Base-by-base conservation (phyloP, 2,797 vertebrate species). In the Bryconaethiops microstoma region DNA sequence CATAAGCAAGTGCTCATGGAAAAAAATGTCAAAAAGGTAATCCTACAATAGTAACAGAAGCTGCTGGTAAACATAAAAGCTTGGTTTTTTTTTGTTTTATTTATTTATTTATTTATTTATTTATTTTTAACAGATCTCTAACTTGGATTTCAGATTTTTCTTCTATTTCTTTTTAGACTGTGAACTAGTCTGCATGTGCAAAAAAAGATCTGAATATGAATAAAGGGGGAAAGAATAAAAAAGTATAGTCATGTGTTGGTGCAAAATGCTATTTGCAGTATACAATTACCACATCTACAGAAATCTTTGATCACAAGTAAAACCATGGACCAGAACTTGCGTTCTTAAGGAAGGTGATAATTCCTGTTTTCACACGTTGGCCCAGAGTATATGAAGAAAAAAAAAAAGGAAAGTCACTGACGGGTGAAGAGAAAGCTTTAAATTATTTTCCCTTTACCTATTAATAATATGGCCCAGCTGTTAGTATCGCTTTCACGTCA, bases 371-470 rank as follows among this genome's bases (percentile, higher is more conserved):
- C 73, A 45, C 39, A 54, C 65, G 69, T 57, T 9, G 29, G 57
- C 42, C 52, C 40, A 62, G 35, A 25, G 74, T 64, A 81, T 63
- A 84, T 59, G n/a, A n/a, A n/a, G n/a, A 82, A 74, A 76, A 21
- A 85, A 60, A 76, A 70, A 78, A 79, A 39, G 63, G 57, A 35
- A 64, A 77, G 69, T 57, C 64, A 74, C 59, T 70, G 69, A 82
- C 67, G 77, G 79, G 76, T 81, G 72, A 71, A 78, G 74, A 68
- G 68, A 85, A 88, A 83, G 55, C 78, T 80, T 85, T 75, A 83
- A 82, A 87, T 86, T 81, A 87, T 67, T 85, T 83, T 77, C 78
- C 85, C 76, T 83, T 85, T 88, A 84, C 69, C 76, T 80, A 82
- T 79, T 84, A 87, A 86, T 86, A 89, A 84, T 76, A 65, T 75